A percentile compares a stretch with the other conserved stretches of the same genome.
Evolutionary conservation across 2,888 invertebrate genomes (phyloP).

Genomic region (Ectropis crepuscularia): DNA sequence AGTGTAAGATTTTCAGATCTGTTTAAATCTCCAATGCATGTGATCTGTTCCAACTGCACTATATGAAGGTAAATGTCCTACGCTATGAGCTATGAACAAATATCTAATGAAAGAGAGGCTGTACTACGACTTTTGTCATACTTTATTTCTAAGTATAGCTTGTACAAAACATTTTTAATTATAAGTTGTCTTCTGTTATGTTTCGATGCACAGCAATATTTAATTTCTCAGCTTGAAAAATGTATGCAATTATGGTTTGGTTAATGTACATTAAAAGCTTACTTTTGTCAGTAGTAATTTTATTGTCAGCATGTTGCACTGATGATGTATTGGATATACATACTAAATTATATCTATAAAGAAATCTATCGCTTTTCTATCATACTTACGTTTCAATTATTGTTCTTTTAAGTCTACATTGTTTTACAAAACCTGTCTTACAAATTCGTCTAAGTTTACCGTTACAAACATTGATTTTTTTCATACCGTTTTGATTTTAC

Average conservation of each 20-base stretch:
- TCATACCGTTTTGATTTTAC: too few species aligned
- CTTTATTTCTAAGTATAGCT: background rate
- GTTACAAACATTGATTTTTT: too few species aligned
- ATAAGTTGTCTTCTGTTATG: constrained; percentile 1
- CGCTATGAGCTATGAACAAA: background rate
- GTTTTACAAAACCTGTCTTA: too few species aligned
- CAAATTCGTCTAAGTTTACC: too few species aligned
- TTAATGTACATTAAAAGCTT: background rate
- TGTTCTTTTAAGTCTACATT: too few species aligned
- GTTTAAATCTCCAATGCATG: constrained; percentile 3
- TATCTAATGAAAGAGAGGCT: background rate
- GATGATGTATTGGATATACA: too few species aligned
- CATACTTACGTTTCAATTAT: too few species aligned
- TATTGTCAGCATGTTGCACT: too few species aligned
- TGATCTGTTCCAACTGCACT: constrained; percentile 13
- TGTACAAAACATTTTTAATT: background rate
- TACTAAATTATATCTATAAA: too few species aligned
- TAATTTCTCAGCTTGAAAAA: background rate
- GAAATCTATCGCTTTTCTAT: too few species aligned
- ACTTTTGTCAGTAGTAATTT: too few species aligned
- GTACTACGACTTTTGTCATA: background rate
- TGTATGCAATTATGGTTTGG: background rate
- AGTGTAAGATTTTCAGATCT: constrained; percentile 20
- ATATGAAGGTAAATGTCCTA: constrained; percentile 1
- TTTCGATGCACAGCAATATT: background rate